Evolutionary conservation across 2,888 invertebrate species (phyloP).

Genomic region (Mimumesa dahlbomi): DNA sequence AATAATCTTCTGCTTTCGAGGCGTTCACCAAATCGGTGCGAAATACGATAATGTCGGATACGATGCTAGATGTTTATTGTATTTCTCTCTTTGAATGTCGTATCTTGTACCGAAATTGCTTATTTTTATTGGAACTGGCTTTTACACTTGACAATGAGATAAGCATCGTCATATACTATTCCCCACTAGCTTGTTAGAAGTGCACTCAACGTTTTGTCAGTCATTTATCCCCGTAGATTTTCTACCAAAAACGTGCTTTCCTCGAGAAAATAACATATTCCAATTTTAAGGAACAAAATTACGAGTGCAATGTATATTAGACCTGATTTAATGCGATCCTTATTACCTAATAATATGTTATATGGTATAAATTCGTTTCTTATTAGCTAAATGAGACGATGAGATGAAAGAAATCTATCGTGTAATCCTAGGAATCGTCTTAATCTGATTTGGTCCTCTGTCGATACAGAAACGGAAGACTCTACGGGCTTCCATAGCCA

Average conservation of each 20-base stretch:
- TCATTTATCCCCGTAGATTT: neutral
- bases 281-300: too few relatives aligned
- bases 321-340: too few relatives aligned
- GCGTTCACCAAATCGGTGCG: constrained; percentile 13
- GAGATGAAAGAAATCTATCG: too few relatives aligned
- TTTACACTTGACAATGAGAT: too few relatives aligned
- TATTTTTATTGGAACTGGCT: neutral
- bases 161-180: neutral
- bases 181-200: neutral
- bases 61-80: too few relatives aligned
- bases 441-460: neutral
- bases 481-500: constrained; percentile 88
- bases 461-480: constrained; percentile 92
- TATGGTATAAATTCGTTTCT: too few relatives aligned
- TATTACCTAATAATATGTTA: too few relatives aligned
- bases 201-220: neutral
- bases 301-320: too few relatives aligned
- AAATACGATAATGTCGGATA: constrained; percentile 18
- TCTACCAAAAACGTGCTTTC: too few relatives aligned
- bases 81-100: neutral
- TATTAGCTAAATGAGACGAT: too few relatives aligned
- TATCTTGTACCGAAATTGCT: constrained; percentile 31
- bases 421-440: too few relatives aligned
- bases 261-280: too few relatives aligned
- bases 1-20: constrained; percentile 3